Evolutionary conservation across 2,113 vertebrate species (phyloP), one percentile per base, ranked within the genome.

Genomic region (Xiphophorus couchianus): DNA sequence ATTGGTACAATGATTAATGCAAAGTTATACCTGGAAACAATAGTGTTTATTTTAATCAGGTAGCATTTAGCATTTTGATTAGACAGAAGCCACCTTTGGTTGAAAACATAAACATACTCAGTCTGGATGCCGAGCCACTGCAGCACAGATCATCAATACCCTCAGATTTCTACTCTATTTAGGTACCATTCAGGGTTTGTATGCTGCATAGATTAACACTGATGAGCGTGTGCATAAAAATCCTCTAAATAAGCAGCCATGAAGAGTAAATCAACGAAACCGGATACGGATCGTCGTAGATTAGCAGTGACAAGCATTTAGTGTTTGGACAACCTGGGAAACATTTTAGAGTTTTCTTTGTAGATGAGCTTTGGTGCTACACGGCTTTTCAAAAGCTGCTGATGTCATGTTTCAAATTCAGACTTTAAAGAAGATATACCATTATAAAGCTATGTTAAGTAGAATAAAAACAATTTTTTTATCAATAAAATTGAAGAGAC

Each of bases 351-450:
- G 62, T 30, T 3, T 22, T 37, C 35, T 1, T 61, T 2, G 66
- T 79, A 65, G 83, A 77, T 80, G 75, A 81, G 75, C 73, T 27
- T 33, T 78, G 81, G 3, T 22, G 10, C 25, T 25, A 0, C 51
- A 58, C 25, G 17, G 51, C 51, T 10, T 58, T 58, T 8, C 19
- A n/a, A 58, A n/a, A n/a, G 2, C 25, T 25, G 8, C 19, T 58
- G 51, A 58, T 10, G 2, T 3, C 51, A 58, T n/a, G 2, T 48
- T 48, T 19, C 44, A 19, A n/a, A 25, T 9, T 22, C 19, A 58
- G 25, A 10, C 25, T 9, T 58, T 58, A 58, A n/a, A n/a, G 51
- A 10, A n/a, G 51, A 58, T n/a, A n/a, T 11, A 2, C 6, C 22
- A 8, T 58, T 1, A n/a, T 58, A 58, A 25, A n/a, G 51, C 6